Evolutionary conservation across 2,888 invertebrate species (phyloP), one percentile per base, ranked within the genome.

Genomic region (Tenthredo amoena): DNA sequence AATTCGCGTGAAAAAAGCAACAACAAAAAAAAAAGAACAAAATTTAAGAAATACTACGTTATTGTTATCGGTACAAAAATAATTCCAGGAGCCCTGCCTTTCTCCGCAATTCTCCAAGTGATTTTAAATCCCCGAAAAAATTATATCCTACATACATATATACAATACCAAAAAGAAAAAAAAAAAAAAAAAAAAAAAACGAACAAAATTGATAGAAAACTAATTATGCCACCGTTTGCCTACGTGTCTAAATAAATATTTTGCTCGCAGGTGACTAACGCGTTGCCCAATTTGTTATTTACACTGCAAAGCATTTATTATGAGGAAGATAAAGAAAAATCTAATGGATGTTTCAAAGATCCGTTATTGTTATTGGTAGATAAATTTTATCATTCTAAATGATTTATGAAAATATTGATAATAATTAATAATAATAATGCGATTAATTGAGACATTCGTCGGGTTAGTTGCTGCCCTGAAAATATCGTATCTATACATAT

Each of bases 401-500:
- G 34, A 15, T 65, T 26, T 0, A n/a, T 72, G 15, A 40, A 72
- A 37, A 50, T 50, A 50, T 18, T 55, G n/a, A 55, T n/a, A n/a
- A 55, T 26, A 26, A 26, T 26, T 26, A 15, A 77, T 55, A 6
- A 50, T 21, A 74, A 34, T 34, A n/a, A 15, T 1, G 6, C 31
- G 26, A 79, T 31, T 31, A n/a, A 43, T 82, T 40, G 82, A 65
- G 58, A 82, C 82, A 65, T 82, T 65, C 82, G 65, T 82, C 43
- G 65, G 62, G 82, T 82, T 82, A 82, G 82, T 82, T 82, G 82
- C 82, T 82, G 43, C 82, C 82, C 82, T 12, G 34, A 79, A 79
- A 26, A 79, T 34, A 79, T 55, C 37, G 21, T 40, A n/a, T 5
- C n/a, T 10, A 72, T 72, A 18, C 4, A 71, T 0, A 71, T 37